Evolutionary conservation across 2,888 invertebrate species (phyloP).

Genomic region (Pristionchus exspectatus): DNA sequence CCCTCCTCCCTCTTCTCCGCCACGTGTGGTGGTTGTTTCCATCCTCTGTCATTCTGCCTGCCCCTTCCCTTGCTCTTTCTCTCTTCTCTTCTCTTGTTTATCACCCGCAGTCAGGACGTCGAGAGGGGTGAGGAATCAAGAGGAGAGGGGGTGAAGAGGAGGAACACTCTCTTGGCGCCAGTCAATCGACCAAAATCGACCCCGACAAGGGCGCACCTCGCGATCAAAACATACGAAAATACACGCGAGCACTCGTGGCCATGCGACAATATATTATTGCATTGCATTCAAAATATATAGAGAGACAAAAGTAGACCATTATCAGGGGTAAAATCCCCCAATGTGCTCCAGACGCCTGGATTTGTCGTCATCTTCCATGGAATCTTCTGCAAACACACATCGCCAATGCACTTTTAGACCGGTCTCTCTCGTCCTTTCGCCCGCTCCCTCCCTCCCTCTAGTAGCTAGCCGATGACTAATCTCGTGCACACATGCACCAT

Average conservation of each 20-base stretch:
- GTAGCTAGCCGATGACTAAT: neutral
- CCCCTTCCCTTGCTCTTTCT: neutral
- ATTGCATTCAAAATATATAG: neutral
- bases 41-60: neutral
- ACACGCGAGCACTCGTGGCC: neutral
- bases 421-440: neutral
- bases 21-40: constrained; percentile 5
- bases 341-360: neutral
- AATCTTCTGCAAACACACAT: neutral
- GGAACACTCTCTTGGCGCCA: neutral
- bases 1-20: neutral
- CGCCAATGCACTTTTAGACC: constrained; percentile 37
- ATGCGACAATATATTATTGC: neutral
- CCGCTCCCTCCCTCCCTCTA: neutral
- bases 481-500: neutral
- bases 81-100: constrained; percentile 8
- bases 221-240: constrained; percentile 13
- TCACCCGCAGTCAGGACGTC: constrained; percentile 26
- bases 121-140: constrained; percentile 32
- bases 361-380: neutral
- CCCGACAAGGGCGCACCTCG: neutral
- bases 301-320: too few relatives aligned
- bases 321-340: neutral
- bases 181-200: neutral
- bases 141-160: neutral